Conservation (phyloP, 2,113 vertebrate genomes). For the Paraplagusia blochii region DNA sequence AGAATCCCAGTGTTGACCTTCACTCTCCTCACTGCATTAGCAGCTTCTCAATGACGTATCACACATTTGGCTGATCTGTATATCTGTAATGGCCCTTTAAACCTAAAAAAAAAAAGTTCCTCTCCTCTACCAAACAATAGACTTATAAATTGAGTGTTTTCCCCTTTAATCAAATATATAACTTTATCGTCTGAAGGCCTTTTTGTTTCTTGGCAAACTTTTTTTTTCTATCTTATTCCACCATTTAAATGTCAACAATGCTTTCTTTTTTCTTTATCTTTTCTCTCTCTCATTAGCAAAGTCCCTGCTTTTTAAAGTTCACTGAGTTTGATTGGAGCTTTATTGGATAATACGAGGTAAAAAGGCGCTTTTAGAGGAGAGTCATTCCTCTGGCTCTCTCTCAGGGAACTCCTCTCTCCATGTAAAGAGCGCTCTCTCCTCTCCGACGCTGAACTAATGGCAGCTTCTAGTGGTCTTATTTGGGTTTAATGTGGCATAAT, state of each 20-base stretch:
- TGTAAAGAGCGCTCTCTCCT: constrained; percentile 67
- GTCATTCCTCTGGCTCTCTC: constrained; percentile 67
- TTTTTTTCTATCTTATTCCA: constrained; percentile 49
- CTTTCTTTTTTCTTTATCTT: constrained; percentile 57
- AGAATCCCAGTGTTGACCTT: too few species aligned
- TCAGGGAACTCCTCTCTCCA: constrained; percentile 56
- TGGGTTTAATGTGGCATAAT: constrained; percentile 81
- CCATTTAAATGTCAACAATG: constrained; percentile 48
- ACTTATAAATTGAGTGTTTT: background rate
- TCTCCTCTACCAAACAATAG: background rate
- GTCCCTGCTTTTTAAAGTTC: constrained; percentile 73
- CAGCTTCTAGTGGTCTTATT: constrained; percentile 73
- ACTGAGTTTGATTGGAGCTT: constrained; percentile 77
- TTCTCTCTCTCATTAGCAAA: constrained; percentile 62
- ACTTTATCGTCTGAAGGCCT: constrained; percentile 17
- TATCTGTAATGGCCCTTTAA: too few species aligned
- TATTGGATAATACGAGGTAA: constrained; percentile 73
- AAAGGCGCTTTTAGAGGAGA: constrained; percentile 68
- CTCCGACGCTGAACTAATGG: constrained; percentile 70
- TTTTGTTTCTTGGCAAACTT: constrained; percentile 40
- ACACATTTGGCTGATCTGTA: too few species aligned
- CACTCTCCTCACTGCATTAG: too few species aligned
- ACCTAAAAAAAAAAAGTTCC: too few species aligned
- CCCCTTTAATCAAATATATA: background rate
- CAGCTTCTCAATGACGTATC: too few species aligned